Conservation (phyloP, 2,797 vertebrate species). For the Danio jaintianensis region DNA sequence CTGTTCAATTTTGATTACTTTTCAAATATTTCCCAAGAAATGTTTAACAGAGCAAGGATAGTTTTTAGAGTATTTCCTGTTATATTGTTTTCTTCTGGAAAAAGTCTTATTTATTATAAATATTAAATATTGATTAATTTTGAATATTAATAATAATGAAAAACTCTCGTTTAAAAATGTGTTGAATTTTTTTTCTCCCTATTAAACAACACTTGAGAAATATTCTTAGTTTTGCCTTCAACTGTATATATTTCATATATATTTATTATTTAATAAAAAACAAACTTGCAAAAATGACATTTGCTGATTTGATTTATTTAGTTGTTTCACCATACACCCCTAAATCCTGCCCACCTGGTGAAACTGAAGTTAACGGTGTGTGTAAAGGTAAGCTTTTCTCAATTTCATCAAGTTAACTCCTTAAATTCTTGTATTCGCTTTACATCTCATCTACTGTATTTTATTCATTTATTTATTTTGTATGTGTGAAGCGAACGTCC, state of each 20-base stretch:
- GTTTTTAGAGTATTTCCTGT: no score
- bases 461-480: background rate
- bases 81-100: no score
- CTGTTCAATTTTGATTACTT: no score
- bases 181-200: no score
- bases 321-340: constrained; percentile 68
- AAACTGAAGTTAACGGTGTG: constrained; percentile 72
- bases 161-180: no score
- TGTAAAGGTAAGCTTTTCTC: constrained; percentile 72
- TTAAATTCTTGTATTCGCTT: background rate
- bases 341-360: constrained; percentile 72
- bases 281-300: background rate
- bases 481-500: constrained; percentile 66
- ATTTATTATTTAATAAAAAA: background rate
- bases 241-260: background rate
- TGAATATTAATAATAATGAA: no score
- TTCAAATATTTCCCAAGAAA: no score
- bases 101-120: no score
- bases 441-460: background rate
- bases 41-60: no score
- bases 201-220: no score
- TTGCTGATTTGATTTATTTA: constrained; percentile 43
- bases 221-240: no score
- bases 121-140: no score
- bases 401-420: background rate